Percentiles rank a stretch among this genome's conserved stretches.
Conservation (phyloP, 2,888 invertebrate genomes). For the Drosophila borealis region DNA sequence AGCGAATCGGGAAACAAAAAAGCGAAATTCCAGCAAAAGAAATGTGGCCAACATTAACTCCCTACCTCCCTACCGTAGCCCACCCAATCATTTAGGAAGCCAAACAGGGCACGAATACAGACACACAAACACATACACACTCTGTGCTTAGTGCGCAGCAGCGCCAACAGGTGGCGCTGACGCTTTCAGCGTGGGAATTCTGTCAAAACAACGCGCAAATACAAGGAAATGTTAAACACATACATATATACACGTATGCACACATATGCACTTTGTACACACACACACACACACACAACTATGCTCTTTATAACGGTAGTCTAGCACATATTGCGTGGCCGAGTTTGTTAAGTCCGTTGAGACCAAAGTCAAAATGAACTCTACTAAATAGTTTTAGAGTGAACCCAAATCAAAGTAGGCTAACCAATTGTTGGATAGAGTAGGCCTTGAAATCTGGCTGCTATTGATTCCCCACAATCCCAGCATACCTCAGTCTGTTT, state of each 20-base stretch:
- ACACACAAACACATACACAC: conserved; percentile 1
- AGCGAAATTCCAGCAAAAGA: conserved; percentile 9
- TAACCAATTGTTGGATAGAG: neutral
- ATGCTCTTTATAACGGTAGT: neutral
- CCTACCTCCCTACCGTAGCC: no score
- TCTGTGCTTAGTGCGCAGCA: conserved; percentile 36
- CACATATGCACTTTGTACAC: neutral
- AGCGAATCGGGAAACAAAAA: conserved; percentile 50
- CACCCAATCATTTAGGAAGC: conserved; percentile 17
- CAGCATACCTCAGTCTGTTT: conserved; percentile 32
- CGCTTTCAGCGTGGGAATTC: conserved; percentile 45
- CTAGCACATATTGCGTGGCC: neutral
- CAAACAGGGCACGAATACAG: conserved; percentile 11
- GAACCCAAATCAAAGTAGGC: conserved; percentile 46
- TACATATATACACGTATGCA: neutral
- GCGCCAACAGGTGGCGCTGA: conserved; percentile 74
- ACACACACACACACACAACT: neutral
- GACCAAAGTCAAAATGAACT: neutral
- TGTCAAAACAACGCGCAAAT: conserved; percentile 38
- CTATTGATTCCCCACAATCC: neutral
- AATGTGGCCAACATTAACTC: conserved; percentile 17
- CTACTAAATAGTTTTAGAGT: conserved; percentile 30
- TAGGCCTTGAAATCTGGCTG: conserved; percentile 3
- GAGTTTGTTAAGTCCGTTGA: conserved; percentile 3
- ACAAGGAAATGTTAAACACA: neutral